Evolutionary conservation across 2,113 vertebrate genomes (phyloP), one percentile per base, ranked within the genome.

Genomic region (Amia ocellicauda): DNA sequence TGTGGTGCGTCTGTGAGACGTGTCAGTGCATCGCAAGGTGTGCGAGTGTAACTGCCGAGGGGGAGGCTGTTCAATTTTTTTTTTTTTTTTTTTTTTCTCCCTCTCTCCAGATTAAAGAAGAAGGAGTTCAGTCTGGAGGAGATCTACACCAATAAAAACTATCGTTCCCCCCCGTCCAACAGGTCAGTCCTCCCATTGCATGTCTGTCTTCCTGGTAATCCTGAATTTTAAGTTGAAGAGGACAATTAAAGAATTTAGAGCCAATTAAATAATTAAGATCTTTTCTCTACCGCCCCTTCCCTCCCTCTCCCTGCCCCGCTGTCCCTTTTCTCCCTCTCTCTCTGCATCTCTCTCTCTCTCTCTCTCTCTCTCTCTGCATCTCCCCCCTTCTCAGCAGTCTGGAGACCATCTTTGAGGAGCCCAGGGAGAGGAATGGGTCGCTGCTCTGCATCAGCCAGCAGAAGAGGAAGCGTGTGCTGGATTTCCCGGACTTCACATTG

Each of bases 61-160:
- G n/a, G n/a, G n/a, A n/a, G n/a, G n/a, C n/a, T n/a, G n/a, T n/a
- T n/a, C n/a, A n/a, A n/a, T n/a, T n/a, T n/a, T n/a, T n/a, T n/a
- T n/a, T 19, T 31, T 24, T 3, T 52, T 7, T 8, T 9, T 7
- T 5, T 14, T 14, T 41, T 41, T 7, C 8, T 17, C 11, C 31
- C 31, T 67, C 2, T 43, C 20, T 80, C 61, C 70, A 98, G 96
- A 77, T 78, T 97, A 74, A 97, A 93, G 83, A 98, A 98, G 82
- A 98, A 96, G 69, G 94, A 95, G 74, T 98, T 98, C 80, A 98
- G 94, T 78, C 86, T 98, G 79, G 96, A 98, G 83, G 96, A 98
- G 86, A 98, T 98, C 74, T 98, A 98, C 72, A 98, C 95, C 63
- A 98, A 98, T 81, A 95, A 98, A 83, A 98, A 98, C 78, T 98